Conservation (phyloP, 2,888 invertebrate species). For the Catocala nupta region DNA sequence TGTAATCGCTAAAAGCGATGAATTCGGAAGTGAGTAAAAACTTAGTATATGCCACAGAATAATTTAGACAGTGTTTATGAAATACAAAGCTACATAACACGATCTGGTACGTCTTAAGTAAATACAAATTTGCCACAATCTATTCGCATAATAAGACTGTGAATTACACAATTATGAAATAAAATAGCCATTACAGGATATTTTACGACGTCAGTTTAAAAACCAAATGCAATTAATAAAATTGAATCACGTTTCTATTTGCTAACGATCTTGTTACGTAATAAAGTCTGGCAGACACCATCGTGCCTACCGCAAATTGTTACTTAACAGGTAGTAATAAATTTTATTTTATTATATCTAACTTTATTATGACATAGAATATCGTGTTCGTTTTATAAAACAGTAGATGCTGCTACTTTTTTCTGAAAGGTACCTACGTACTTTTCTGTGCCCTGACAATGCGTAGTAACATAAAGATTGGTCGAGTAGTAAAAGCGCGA, state of each 20-base stretch:
- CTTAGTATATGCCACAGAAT: no score
- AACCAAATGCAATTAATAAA: constrained; percentile 40
- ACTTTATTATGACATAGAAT: background rate
- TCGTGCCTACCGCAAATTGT: constrained; percentile 28
- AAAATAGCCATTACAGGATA: constrained; percentile 25
- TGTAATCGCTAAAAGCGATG: no score
- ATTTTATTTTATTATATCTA: constrained; percentile 11
- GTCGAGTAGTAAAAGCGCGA: no score
- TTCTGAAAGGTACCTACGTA: no score
- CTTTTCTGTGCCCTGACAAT: no score
- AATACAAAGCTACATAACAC: no score
- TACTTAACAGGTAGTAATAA: constrained; percentile 19
- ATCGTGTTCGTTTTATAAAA: no score
- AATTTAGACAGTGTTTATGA: no score
- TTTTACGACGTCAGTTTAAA: constrained; percentile 11
- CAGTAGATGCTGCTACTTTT: no score
- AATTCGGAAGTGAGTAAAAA: no score
- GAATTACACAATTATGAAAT: constrained; percentile 29
- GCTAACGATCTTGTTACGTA: constrained; percentile 34
- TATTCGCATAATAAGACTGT: constrained; percentile 5
- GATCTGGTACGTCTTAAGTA: background rate
- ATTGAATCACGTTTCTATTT: constrained; percentile 47
- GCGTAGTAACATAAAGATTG: no score
- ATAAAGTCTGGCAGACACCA: constrained; percentile 11
- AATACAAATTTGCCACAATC: background rate